Conservation (phyloP, 2,113 vertebrate genomes). For the Lampris megalopsis region DNA sequence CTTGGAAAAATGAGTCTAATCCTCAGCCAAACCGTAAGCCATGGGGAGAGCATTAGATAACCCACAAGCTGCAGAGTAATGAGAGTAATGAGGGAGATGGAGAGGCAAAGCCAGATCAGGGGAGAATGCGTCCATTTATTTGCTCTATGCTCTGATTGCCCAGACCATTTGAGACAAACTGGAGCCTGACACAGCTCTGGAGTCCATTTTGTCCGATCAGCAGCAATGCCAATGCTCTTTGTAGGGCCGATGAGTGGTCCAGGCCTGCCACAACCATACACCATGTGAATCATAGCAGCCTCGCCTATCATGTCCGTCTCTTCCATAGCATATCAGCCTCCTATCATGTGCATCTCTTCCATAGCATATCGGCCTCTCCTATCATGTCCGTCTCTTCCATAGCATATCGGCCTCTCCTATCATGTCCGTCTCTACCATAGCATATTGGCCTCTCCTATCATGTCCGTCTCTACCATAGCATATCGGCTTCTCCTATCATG, state of each 20-base stretch:
- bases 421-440: constrained; percentile 37
- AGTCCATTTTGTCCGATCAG: constrained; percentile 76
- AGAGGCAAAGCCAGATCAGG: constrained; percentile 69
- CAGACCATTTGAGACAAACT: constrained; percentile 78
- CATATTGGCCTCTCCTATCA: constrained; percentile 41
- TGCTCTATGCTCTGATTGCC: constrained; percentile 76
- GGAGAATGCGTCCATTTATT: constrained; percentile 79
- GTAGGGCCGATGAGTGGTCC: constrained; percentile 60
- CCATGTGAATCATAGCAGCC: constrained; percentile 49
- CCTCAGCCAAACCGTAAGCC: constrained; percentile 77
- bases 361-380: constrained; percentile 38
- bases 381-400: constrained; percentile 35
- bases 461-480: constrained; percentile 37
- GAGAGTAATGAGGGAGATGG: constrained; percentile 78
- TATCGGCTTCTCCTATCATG: constrained; percentile 36
- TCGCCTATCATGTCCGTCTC: constrained; percentile 37
- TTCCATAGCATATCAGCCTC: constrained; percentile 23
- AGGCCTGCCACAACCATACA: constrained; percentile 41
- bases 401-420: constrained; percentile 36
- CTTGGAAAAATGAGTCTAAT: constrained; percentile 81
- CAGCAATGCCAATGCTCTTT: constrained; percentile 66
- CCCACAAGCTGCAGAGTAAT: constrained; percentile 80
- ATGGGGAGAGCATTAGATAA: constrained; percentile 79
- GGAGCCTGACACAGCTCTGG: constrained; percentile 76
- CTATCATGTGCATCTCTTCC: constrained; percentile 32